phyloP scores from a whole-genome alignment of 2,797 vertebrate genomes.

The Amblyopsis hoosieri region DNA sequence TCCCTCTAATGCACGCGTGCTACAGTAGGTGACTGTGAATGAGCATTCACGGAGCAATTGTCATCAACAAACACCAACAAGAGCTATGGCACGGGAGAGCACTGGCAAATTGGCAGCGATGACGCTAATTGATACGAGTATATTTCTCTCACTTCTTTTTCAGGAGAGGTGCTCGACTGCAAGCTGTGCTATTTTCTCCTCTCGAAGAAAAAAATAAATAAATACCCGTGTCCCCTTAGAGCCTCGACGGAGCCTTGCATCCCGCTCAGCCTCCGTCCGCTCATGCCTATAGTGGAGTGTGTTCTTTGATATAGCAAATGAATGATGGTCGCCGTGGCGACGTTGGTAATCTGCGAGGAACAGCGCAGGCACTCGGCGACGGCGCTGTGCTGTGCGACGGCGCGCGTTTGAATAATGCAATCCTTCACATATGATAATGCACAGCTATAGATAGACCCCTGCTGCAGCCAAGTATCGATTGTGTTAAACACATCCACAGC shows the following conservation, averaged over 20 bases:
- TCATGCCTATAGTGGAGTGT: not conserved
- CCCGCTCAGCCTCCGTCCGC: too few species aligned
- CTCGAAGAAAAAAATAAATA: not conserved
- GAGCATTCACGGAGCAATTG: conserved; percentile 56
- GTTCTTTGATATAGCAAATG: conserved; percentile 51
- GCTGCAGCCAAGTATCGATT: conserved; percentile 78
- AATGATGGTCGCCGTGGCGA: conserved; percentile 49
- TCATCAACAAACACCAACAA: conserved; percentile 51
- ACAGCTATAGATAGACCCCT: conserved; percentile 77
- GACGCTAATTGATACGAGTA: conserved; percentile 59
- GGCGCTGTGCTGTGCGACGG: conserved; percentile 56
- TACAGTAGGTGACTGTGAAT: conserved; percentile 42
- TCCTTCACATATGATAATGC: conserved; percentile 74
- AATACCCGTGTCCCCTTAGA: too few species aligned
- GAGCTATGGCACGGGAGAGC: conserved; percentile 50
- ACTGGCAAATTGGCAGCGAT: conserved; percentile 53
- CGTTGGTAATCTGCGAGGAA: conserved; percentile 64
- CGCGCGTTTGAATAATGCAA: conserved; percentile 70
- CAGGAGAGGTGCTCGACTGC: conserved; percentile 52
- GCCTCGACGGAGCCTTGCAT: too few species aligned
- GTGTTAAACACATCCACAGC: conserved; percentile 75
- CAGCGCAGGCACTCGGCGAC: conserved; percentile 55
- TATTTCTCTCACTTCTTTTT: conserved; percentile 39
- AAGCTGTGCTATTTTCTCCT: conserved; percentile 44
- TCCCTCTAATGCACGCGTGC: conserved; percentile 33